Evolutionary conservation across 1,140 invertebrate genomes (phyloP).

Genomic region (Latrodectus geometricus): DNA sequence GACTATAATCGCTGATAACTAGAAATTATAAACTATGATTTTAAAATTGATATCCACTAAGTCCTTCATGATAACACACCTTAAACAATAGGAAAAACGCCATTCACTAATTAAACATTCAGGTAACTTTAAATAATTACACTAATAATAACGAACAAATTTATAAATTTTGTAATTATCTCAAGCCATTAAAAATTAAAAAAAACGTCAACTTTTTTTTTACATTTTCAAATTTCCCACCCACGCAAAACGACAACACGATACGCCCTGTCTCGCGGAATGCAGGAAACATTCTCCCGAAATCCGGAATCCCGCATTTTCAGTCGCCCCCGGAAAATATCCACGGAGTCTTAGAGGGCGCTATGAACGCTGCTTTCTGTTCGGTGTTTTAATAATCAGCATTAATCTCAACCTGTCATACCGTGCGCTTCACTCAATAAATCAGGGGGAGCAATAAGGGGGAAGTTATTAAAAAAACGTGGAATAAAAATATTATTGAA

Average conservation of each 20-base stretch:
- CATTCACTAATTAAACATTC: too few species aligned
- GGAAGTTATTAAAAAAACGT: conserved; percentile 35
- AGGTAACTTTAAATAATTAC: too few species aligned
- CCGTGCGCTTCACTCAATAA: conserved; percentile 15
- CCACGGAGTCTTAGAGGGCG: conserved; percentile 15
- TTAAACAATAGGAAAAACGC: too few species aligned
- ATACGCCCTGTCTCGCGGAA: background rate
- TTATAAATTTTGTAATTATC: too few species aligned
- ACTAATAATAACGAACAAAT: too few species aligned
- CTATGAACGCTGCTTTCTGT: background rate
- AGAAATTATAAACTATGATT: too few species aligned
- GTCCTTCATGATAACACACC: too few species aligned
- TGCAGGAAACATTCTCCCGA: conserved; percentile 19
- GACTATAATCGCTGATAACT: too few species aligned
- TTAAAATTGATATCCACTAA: too few species aligned
- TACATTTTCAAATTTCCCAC: conserved; percentile 6
- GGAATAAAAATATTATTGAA: conserved; percentile 12
- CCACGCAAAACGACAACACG: background rate
- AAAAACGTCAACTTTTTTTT: too few species aligned
- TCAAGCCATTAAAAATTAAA: too few species aligned
- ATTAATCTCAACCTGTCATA: conserved; percentile 51
- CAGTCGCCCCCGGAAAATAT: background rate
- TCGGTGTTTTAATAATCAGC: conserved; percentile 45
- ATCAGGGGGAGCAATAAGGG: conserved; percentile 24
- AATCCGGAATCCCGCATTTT: conserved; percentile 10